Evolutionary conservation across 2,888 invertebrate genomes (phyloP), one percentile per base, ranked within the genome.

Genomic region (Tetranychus piercei): DNA sequence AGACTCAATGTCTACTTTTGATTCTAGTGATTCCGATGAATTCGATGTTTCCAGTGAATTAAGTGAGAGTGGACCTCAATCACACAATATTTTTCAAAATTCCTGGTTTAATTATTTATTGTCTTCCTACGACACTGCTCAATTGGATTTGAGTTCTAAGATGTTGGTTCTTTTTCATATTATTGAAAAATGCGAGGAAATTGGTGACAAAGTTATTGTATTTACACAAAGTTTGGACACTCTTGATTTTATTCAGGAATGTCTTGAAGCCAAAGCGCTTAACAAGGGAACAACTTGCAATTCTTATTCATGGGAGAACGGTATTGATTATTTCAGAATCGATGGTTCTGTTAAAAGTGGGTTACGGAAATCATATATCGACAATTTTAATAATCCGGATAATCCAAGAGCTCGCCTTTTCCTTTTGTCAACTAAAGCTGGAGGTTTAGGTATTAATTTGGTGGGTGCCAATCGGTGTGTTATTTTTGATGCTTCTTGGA

Each of bases 401-500:
- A 94, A 96, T 81, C 81, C n/a, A 80, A 86, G 86, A 78, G 83
- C 84, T n/a, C 83, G 93, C 77, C 85, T 97, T 75, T 96, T 96
- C 83, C 85, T 99, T 72, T 94, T 99, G 80, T 97, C 97, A 0
- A 99, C 99, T 0, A 87, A 89, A 78, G 99, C 99, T 74, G 99
- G 99, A 55, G 94, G 95, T 1, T 86, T 99, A 73, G 99, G 99
- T 75, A 97, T 97, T 77, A 99, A 99, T 85, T 85, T 99, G 81
- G 90, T 94, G 7, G 94, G 92, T 0, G 97, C 99, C 0, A 99
- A 99, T 84, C 87, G 99, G 74, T 97, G 97, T 0, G 89, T 99
- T 6, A 93, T 99, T 77, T 97, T 99, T 82, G 99, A 99, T 84
- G 95, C 95, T 0, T 95, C 94, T 1, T 99, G 97, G 97, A 99